phyloP scores from a whole-genome alignment of 1,140 invertebrate species.

The Hylaeus volcanicus region DNA sequence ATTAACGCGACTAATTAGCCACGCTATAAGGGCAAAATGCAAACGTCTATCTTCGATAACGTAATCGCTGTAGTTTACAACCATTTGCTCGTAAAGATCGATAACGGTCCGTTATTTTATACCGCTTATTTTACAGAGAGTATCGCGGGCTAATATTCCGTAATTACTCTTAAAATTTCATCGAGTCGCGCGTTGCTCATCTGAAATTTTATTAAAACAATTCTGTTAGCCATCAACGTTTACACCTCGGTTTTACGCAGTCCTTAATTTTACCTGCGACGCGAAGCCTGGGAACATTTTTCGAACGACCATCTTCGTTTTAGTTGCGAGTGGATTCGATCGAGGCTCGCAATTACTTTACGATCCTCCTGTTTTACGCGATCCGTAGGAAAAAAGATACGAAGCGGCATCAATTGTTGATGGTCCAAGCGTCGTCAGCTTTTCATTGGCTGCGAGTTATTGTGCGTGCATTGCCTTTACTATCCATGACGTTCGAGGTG shows the following conservation, averaged over 20 bases:
- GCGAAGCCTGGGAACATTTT: neutral
- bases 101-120: neutral
- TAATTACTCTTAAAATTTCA: neutral
- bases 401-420: neutral
- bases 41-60: no score
- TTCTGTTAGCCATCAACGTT: neutral
- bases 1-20: no score
- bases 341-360: constrained; percentile 14
- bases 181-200: neutral
- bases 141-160: neutral
- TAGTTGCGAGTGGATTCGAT: neutral
- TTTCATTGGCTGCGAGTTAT: neutral
- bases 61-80: no score
- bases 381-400: neutral
- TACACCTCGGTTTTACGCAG: neutral
- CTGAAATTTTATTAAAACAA: neutral
- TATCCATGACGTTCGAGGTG: neutral
- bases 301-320: constrained; percentile 9
- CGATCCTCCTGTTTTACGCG: neutral
- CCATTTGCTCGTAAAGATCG: no score
- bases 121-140: neutral
- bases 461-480: no score
- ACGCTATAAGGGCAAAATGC: no score
- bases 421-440: neutral
- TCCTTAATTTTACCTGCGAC: neutral